phyloP scores from a whole-genome alignment of 2,113 vertebrate genomes.

The Lonchura striata region DNA sequence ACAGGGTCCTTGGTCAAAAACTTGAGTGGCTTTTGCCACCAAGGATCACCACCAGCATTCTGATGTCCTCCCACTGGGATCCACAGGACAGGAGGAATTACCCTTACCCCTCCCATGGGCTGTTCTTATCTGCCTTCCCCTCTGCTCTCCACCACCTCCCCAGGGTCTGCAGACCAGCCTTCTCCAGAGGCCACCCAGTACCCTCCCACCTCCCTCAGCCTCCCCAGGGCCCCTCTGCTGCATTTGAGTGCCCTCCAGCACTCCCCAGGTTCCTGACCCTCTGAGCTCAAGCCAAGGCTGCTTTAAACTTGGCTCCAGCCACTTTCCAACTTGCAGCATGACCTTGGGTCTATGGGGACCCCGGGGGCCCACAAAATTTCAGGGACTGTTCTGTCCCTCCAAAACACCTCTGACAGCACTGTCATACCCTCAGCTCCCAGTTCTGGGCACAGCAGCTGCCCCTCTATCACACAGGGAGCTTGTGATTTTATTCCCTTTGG shows the following conservation, averaged over 20 bases:
- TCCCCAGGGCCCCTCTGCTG: background rate
- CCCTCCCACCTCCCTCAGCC: background rate
- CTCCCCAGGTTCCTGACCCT: background rate
- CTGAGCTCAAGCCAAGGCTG: background rate
- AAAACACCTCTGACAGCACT: background rate
- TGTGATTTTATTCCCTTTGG: slow-evolving; percentile 1
- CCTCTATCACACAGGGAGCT: rapidly evolving
- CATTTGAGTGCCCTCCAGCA: rapidly evolving
- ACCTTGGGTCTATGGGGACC: background rate
- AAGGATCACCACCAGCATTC: background rate
- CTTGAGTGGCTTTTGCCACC: background rate
- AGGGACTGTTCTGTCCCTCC: background rate
- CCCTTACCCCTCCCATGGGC: background rate
- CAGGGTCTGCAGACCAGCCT: background rate
- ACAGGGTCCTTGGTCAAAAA: background rate
- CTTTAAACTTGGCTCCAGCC: background rate
- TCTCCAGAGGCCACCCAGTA: background rate
- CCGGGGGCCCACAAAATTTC: rapidly evolving
- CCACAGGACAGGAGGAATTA: background rate
- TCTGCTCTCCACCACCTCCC: background rate
- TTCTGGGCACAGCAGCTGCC: background rate
- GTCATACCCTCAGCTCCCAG: rapidly evolving
- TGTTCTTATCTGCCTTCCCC: background rate
- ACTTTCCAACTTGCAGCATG: background rate
- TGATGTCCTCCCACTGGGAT: background rate